phyloP scores from a whole-genome alignment of 2,113 vertebrate genomes.

The Aythya baeri region DNA sequence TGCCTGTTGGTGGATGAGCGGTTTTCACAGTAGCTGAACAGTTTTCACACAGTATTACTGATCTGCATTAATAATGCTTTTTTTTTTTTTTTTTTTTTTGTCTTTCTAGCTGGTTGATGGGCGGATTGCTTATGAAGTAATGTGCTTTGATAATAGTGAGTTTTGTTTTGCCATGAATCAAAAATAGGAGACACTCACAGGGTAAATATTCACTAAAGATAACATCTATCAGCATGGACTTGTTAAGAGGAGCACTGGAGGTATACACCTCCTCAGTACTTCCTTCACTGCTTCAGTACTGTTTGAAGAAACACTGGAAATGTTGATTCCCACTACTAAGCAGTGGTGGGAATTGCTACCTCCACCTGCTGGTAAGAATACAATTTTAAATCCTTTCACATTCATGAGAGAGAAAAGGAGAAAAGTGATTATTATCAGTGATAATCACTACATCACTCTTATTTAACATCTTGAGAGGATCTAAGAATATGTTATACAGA shows the following conservation, averaged over 20 bases:
- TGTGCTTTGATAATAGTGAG: not conserved
- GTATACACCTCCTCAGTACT: not conserved
- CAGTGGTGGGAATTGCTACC: not conserved
- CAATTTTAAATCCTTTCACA: not conserved
- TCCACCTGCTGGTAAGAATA: not conserved
- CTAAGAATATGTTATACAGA: not conserved
- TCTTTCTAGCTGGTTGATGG: not conserved
- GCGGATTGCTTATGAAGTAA: conserved; percentile 36
- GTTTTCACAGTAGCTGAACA: conserved; percentile 51
- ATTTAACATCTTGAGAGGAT: too few relatives aligned
- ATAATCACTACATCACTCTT: accelerated
- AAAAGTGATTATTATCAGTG: not conserved
- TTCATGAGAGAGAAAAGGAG: not conserved
- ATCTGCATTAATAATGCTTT: not conserved
- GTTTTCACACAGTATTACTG: conserved; percentile 36
- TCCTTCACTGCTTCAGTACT: not conserved
- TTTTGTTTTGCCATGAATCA: not conserved
- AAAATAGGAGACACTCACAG: not conserved
- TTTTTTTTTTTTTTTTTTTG: not conserved
- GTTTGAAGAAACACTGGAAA: not conserved
- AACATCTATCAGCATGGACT: not conserved
- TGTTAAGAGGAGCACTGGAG: not conserved
- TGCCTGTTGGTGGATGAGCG: conserved; percentile 30
- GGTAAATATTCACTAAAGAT: not conserved
- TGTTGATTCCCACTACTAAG: not conserved